These are phyloP conservation scores for Oxycera nigricornis DNA, from an alignment of 2,888 invertebrate species.

Conservation along the genomic window DNA sequence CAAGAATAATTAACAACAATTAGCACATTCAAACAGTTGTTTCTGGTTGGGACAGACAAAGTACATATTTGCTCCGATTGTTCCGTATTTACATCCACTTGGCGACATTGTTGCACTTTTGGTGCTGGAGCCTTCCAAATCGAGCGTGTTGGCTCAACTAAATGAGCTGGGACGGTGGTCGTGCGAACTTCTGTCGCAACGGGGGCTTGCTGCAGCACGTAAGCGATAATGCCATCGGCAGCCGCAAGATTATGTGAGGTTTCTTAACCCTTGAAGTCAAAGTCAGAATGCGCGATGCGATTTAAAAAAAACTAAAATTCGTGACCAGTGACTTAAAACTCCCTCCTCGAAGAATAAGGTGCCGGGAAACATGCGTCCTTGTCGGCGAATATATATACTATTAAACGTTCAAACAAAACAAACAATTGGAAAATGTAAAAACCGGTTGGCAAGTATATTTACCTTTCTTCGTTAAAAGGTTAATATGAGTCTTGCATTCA, in stretches of 20 bases:
- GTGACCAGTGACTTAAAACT: no score
- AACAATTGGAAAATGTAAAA: no score
- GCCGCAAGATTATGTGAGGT: not conserved
- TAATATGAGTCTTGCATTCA: not conserved
- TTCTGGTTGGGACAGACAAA: not conserved
- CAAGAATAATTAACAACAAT: constrained; percentile 8
- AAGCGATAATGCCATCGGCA: not conserved
- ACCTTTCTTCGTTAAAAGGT: no score
- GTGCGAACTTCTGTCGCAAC: not conserved
- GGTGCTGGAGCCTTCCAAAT: not conserved
- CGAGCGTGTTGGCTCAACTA: not conserved
- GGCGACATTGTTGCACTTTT: not conserved
- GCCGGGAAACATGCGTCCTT: no score
- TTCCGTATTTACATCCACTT: not conserved
- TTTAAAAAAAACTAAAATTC: no score
- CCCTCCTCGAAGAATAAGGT: no score
- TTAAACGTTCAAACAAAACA: no score
- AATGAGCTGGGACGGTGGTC: not conserved
- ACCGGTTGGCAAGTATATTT: no score
- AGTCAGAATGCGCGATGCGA: no score
- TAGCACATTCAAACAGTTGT: not conserved
- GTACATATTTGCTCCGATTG: not conserved
- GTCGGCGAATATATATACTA: no score
- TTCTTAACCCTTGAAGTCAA: no score
- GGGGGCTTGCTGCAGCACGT: not conserved